phyloP scores from a whole-genome alignment of 2,113 vertebrate genomes.

The Nothoprocta pentlandii region DNA sequence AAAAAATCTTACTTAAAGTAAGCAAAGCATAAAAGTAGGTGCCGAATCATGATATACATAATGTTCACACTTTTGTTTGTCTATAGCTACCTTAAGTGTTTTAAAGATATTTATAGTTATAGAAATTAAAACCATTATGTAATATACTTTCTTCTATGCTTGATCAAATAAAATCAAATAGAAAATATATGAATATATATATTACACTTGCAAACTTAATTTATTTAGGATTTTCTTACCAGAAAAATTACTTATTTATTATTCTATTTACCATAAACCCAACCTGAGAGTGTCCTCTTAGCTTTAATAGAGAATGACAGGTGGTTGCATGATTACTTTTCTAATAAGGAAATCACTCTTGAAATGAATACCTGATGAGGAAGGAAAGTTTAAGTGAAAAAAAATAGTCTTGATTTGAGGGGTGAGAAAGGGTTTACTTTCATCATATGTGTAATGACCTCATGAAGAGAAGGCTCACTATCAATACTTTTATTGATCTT shows the following conservation, averaged over 20 bases:
- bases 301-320: background rate
- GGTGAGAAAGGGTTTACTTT: background rate
- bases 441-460: background rate
- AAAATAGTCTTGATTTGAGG: background rate
- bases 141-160: background rate
- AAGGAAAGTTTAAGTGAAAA: background rate
- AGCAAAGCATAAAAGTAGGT: background rate
- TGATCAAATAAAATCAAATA: background rate
- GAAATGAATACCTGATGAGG: background rate
- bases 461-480: background rate
- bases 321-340: background rate
- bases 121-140: background rate
- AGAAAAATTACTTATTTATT: background rate
- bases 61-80: background rate
- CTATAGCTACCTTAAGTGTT: background rate
- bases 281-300: background rate
- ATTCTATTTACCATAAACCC: background rate
- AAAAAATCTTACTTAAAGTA: background rate
- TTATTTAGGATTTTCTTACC: background rate
- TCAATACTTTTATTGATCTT: background rate
- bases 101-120: background rate
- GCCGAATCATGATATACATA: background rate
- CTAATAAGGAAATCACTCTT: background rate
- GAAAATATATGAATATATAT: background rate
- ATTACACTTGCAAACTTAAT: background rate